phyloP scores from a whole-genome alignment of 1,140 invertebrate species.

The Calephelis nemesis region DNA sequence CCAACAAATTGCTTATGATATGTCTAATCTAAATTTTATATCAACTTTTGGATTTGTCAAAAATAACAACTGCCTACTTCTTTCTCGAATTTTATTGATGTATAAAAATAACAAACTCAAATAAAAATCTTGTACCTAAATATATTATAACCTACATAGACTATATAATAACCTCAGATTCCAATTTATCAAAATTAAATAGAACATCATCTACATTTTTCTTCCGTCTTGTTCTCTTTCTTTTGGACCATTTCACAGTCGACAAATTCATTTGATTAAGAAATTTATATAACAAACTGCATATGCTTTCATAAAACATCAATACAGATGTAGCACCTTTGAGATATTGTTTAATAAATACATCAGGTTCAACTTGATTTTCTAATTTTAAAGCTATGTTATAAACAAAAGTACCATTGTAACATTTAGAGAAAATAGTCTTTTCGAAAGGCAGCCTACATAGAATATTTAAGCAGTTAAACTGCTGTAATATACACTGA shows the following conservation, averaged over 20 bases:
- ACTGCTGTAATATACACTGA: slow-evolving; percentile 83
- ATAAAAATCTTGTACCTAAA: background rate
- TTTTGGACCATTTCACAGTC: slow-evolving; percentile 33
- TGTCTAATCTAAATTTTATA: too few relatives aligned
- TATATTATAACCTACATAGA: background rate
- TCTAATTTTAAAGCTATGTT: slow-evolving; percentile 83
- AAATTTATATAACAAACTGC: slow-evolving; percentile 44
- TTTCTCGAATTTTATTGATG: too few relatives aligned
- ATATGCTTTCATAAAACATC: slow-evolving; percentile 65
- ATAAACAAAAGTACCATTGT: slow-evolving; percentile 87
- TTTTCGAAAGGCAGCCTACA: slow-evolving; percentile 80
- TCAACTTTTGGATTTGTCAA: too few relatives aligned
- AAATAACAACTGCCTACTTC: too few relatives aligned
- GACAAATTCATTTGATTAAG: slow-evolving; percentile 45
- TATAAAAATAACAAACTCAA: background rate
- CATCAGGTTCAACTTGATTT: slow-evolving; percentile 73
- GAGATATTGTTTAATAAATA: slow-evolving; percentile 78
- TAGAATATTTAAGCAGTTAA: slow-evolving; percentile 83
- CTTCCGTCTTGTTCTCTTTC: slow-evolving; percentile 45
- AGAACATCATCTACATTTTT: slow-evolving; percentile 49
- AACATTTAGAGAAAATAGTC: slow-evolving; percentile 80
- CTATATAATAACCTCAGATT: slow-evolving; percentile 63
- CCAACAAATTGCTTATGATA: too few relatives aligned
- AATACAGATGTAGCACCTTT: slow-evolving; percentile 76
- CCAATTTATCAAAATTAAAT: slow-evolving; percentile 60